Evolutionary conservation across 1,140 invertebrate species (phyloP).

Genomic region (Micrasema longulum): DNA sequence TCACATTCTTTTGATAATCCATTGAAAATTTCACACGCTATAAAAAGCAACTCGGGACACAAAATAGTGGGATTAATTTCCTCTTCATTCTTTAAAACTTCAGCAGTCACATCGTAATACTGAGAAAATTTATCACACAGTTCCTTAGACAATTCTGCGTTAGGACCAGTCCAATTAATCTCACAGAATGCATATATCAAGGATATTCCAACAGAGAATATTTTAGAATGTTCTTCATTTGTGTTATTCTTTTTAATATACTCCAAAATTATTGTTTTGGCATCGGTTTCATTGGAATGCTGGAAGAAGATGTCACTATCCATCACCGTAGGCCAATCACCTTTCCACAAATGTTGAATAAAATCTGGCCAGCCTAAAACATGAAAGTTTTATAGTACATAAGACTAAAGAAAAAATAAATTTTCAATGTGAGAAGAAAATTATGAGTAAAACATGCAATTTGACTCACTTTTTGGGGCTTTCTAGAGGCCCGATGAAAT

Average conservation of each 20-base stretch:
- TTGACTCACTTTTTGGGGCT: too few species aligned
- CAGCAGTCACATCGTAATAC: constrained; percentile 60
- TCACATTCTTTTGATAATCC: constrained; percentile 58
- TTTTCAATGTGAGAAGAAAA: too few species aligned
- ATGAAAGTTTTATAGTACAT: constrained; percentile 16
- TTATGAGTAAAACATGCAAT: too few species aligned
- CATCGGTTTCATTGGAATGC: constrained; percentile 54
- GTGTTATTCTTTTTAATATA: constrained; percentile 56
- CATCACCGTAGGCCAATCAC: constrained; percentile 56
- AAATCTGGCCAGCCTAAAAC: constrained; percentile 39
- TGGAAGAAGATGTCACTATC: constrained; percentile 57
- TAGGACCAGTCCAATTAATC: constrained; percentile 85
- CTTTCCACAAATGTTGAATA: constrained; percentile 59
- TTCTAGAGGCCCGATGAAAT: too few species aligned
- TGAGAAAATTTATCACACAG: constrained; percentile 63
- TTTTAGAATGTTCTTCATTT: constrained; percentile 48
- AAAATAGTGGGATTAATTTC: constrained; percentile 75
- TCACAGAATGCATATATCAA: constrained; percentile 81
- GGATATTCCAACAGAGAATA: constrained; percentile 68
- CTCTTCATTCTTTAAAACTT: constrained; percentile 70
- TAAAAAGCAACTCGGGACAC: constrained; percentile 74
- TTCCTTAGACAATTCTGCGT: constrained; percentile 58
- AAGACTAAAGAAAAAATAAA: too few species aligned
- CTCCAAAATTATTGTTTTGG: constrained; percentile 54
- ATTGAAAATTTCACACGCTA: constrained; percentile 75